Evolutionary conservation across 1,140 invertebrate species (phyloP).

Genomic region (Uloborus diversus): DNA sequence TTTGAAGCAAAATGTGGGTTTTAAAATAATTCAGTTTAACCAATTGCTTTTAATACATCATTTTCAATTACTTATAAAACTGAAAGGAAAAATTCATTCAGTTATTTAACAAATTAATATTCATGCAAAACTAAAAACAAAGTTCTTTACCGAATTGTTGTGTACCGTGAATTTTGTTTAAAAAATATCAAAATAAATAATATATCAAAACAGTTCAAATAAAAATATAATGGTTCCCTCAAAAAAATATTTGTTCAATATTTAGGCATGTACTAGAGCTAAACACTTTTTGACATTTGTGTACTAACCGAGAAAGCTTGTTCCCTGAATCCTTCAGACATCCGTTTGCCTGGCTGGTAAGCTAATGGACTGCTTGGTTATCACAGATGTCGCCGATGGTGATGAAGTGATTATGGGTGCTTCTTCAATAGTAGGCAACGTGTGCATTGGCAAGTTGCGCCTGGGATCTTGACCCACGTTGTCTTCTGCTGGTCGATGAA

Average conservation of each 20-base stretch:
- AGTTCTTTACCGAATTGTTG: background rate
- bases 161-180: background rate
- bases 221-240: background rate
- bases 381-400: slow-evolving; percentile 27
- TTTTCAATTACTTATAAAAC: too few species aligned
- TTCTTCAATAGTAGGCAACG: slow-evolving; percentile 40
- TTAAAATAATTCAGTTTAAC: too few species aligned
- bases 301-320: background rate
- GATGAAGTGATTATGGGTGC: background rate
- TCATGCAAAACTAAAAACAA: too few species aligned
- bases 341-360: slow-evolving; percentile 28
- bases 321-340: slow-evolving; percentile 10
- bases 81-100: too few species aligned
- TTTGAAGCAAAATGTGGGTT: too few species aligned
- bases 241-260: background rate
- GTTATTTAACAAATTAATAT: too few species aligned
- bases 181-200: background rate
- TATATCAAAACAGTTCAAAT: background rate
- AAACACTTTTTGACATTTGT: too few species aligned
- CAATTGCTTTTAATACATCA: too few species aligned
- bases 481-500: slow-evolving; percentile 40
- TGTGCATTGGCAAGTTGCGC: slow-evolving; percentile 12
- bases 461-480: background rate
- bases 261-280: background rate
- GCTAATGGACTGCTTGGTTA: slow-evolving; percentile 26